phyloP scores from a whole-genome alignment of 2,113 vertebrate species.

The Elephas maximus region DNA sequence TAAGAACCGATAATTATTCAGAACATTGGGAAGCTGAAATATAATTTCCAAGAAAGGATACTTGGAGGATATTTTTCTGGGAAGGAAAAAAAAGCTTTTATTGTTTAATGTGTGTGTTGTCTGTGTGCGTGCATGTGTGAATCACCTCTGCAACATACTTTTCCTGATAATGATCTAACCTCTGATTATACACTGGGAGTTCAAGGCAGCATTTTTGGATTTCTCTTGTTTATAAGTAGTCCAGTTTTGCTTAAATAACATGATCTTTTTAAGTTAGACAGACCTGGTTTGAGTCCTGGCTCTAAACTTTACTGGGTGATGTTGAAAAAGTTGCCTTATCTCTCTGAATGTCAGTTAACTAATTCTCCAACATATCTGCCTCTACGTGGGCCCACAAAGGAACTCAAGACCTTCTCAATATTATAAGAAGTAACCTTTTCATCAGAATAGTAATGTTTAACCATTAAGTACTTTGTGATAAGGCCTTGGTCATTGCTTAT shows the following conservation, averaged over 20 bases:
- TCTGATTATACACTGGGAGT: neutral
- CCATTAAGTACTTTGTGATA: neutral
- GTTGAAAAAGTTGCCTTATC: neutral
- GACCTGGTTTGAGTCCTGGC: neutral
- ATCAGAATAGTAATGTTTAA: slow-evolving; percentile 29
- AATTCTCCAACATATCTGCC: neutral
- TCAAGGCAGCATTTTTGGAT: neutral
- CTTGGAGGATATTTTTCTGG: neutral
- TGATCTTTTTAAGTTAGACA: neutral
- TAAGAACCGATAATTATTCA: neutral
- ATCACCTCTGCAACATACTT: neutral
- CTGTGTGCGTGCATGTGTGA: neutral
- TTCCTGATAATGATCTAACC: slow-evolving; percentile 14
- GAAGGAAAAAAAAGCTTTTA: neutral
- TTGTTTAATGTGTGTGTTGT: neutral
- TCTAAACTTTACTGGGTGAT: neutral
- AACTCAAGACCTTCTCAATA: neutral
- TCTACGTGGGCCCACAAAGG: neutral
- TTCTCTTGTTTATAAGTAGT: neutral
- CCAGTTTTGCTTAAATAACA: slow-evolving; percentile 7
- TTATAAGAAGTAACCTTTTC: neutral
- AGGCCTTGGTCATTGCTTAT: neutral
- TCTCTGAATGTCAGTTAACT: slow-evolving; percentile 36
- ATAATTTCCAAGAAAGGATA: slow-evolving; percentile 30
- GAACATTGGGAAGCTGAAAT: slow-evolving; percentile 39